Conservation (phyloP, 2,113 vertebrate genomes). For the Nestor notabilis region DNA sequence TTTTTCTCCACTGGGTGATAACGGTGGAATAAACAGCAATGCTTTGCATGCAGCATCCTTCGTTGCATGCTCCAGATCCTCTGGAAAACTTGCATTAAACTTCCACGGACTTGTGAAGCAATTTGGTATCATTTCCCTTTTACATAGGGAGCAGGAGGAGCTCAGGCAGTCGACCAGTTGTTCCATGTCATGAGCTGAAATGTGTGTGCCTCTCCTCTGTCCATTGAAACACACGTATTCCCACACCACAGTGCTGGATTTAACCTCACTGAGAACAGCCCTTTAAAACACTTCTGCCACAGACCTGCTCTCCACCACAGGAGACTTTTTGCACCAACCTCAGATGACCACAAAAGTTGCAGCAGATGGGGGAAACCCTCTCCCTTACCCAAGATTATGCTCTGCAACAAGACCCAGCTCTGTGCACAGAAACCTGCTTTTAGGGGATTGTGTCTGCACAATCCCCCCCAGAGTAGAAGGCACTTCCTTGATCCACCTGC, state of each 20-base stretch:
- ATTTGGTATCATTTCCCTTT: not conserved
- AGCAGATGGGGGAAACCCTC: not conserved
- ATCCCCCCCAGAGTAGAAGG: not conserved
- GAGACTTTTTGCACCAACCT: not conserved
- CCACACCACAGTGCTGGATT: not conserved
- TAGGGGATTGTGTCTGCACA: not conserved
- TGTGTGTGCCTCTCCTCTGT: not conserved
- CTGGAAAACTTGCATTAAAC: not conserved
- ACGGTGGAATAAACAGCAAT: not conserved
- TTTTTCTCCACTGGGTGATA: not conserved
- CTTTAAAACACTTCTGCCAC: not conserved
- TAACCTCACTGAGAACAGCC: not conserved
- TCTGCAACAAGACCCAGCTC: not conserved
- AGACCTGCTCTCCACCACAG: not conserved
- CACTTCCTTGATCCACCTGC: not conserved
- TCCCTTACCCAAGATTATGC: fast-evolving
- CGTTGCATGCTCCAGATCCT: not conserved
- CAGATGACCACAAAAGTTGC: not conserved
- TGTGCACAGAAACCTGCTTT: not conserved
- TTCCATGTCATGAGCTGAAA: not conserved
- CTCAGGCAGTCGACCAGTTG: not conserved
- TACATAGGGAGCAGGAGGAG: not conserved
- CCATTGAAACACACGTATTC: fast-evolving
- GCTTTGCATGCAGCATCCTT: not conserved
- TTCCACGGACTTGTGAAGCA: not conserved